phyloP scores from a whole-genome alignment of 2,113 vertebrate species.

The Syrmaticus mikado region DNA sequence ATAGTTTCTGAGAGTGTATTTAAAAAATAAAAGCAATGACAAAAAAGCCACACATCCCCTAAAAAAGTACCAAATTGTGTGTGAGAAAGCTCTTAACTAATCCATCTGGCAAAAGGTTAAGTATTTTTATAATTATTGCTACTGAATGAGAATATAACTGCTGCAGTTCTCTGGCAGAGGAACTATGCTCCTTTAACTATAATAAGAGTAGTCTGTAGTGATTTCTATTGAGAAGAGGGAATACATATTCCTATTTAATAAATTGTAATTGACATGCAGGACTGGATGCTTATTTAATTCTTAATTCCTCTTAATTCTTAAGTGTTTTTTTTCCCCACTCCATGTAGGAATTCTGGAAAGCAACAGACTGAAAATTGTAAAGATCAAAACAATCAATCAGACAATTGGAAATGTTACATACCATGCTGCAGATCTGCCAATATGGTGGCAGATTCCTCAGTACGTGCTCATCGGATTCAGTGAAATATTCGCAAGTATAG shows the following conservation, averaged over 20 bases:
- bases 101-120: not conserved
- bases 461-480: slow-evolving; percentile 97
- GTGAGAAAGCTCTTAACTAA: not conserved
- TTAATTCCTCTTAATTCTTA: not conserved
- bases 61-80: not conserved
- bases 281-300: not conserved
- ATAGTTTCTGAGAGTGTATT: slow-evolving; percentile 1
- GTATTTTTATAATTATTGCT: not conserved
- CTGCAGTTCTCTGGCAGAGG: not conserved
- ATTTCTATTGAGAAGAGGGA: not conserved
- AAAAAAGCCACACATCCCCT: too few species aligned
- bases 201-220: not conserved
- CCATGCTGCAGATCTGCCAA: slow-evolving; percentile 89
- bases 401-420: slow-evolving; percentile 87
- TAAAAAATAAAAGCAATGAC: not conserved
- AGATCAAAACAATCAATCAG: slow-evolving; percentile 85
- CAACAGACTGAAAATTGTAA: slow-evolving; percentile 88
- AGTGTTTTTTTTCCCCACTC: not conserved
- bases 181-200: not conserved
- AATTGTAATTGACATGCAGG: not conserved
- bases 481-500: slow-evolving; percentile 97
- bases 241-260: not conserved
- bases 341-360: slow-evolving; percentile 92
- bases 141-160: not conserved
- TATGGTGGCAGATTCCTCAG: slow-evolving; percentile 99